phyloP scores from a whole-genome alignment of 2,797 vertebrate genomes.

The Dicrostonyx torquatus region DNA sequence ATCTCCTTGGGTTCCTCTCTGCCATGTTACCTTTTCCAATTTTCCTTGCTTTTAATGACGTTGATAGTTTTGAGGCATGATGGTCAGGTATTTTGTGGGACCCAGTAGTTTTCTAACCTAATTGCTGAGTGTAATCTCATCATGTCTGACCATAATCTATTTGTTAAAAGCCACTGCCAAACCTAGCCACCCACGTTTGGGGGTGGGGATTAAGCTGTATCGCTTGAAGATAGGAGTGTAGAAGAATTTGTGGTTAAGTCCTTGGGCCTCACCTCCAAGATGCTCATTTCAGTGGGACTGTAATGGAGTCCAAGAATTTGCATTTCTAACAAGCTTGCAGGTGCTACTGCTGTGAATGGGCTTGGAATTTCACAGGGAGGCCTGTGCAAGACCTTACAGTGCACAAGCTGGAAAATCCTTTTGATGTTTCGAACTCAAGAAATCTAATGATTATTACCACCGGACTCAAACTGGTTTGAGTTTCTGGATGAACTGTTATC shows the following conservation, averaged over 20 bases:
- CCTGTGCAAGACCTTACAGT: background rate
- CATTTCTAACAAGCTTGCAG: slow-evolving; percentile 39
- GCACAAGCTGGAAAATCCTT: background rate
- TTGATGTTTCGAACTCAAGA: slow-evolving; percentile 43
- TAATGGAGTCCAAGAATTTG: background rate
- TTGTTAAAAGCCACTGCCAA: background rate
- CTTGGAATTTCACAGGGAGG: background rate
- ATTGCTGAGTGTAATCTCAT: slow-evolving; percentile 15
- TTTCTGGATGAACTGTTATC: slow-evolving; percentile 42
- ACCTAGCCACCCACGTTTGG: background rate
- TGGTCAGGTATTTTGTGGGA: slow-evolving; percentile 11
- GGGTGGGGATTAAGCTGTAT: background rate
- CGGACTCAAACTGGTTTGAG: slow-evolving; percentile 48
- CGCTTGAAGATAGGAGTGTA: background rate
- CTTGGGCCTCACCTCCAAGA: background rate
- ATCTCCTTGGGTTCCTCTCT: slow-evolving; percentile 17
- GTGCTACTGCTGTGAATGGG: background rate
- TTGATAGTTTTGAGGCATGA: slow-evolving; percentile 36
- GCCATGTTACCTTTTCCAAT: background rate
- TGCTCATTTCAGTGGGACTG: slow-evolving; percentile 4
- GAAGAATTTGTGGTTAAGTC: slow-evolving; percentile 34
- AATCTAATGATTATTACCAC: background rate
- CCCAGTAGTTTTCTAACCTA: slow-evolving; percentile 1
- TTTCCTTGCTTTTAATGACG: slow-evolving; percentile 38
- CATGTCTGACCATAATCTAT: background rate